phyloP scores from a whole-genome alignment of 1,140 invertebrate species.

The Scaptomyza graminum region DNA sequence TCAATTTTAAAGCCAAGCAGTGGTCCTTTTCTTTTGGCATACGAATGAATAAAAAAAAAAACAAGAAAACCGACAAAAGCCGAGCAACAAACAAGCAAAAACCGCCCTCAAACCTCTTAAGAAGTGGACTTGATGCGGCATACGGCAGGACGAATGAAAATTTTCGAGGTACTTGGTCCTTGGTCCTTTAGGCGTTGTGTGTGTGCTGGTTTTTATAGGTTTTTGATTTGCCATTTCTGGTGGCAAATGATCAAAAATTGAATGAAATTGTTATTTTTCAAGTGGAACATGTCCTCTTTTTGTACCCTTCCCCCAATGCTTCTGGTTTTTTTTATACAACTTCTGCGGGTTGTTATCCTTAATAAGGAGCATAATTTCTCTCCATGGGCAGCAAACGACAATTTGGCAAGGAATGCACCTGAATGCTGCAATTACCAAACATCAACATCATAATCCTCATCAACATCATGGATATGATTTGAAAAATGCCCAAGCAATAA shows the following conservation, averaged over 20 bases:
- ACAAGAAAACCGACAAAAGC: no score
- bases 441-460: background rate
- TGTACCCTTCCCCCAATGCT: slow-evolving; percentile 26
- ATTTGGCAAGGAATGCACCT: slow-evolving; percentile 18
- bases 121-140: slow-evolving; percentile 42
- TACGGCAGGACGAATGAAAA: slow-evolving; percentile 50
- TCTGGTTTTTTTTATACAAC: background rate
- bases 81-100: slow-evolving; percentile 30
- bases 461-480: slow-evolving; percentile 13
- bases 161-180: slow-evolving; percentile 33
- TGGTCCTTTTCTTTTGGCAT: slow-evolving; percentile 39
- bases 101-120: slow-evolving; percentile 64
- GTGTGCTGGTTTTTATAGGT: slow-evolving; percentile 70
- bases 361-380: slow-evolving; percentile 63
- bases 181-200: slow-evolving; percentile 49
- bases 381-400: background rate
- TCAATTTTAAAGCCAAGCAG: slow-evolving; percentile 76
- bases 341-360: slow-evolving; percentile 74
- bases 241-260: slow-evolving; percentile 83
- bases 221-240: slow-evolving; percentile 83
- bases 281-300: slow-evolving; percentile 79
- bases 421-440: slow-evolving; percentile 8
- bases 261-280: slow-evolving; percentile 82
- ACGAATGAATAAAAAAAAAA: no score
- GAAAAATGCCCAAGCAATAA: slow-evolving; percentile 77